phyloP scores from a whole-genome alignment of 64 coral and sea anemone species.

The Anthopleura sola region DNA sequence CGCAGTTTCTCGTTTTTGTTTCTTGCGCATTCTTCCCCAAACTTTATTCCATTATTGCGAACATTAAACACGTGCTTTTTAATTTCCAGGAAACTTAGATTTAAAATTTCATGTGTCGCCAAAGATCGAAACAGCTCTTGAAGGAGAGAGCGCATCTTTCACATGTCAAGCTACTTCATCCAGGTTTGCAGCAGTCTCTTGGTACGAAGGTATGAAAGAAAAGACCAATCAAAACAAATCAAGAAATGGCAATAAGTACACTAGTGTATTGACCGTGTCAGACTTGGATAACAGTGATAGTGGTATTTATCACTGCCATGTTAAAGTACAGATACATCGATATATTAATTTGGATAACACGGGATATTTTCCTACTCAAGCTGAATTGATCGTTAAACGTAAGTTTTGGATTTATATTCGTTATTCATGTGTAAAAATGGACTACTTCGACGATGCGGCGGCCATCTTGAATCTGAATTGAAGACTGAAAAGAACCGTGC shows the following conservation, averaged over 20 bases:
- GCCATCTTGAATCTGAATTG: too few relatives aligned
- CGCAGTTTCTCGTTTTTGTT: too few relatives aligned
- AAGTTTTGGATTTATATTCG: not conserved
- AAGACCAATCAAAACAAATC: not conserved
- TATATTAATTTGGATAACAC: not conserved
- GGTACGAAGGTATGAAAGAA: not conserved
- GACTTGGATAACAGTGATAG: not conserved
- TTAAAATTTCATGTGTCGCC: not conserved
- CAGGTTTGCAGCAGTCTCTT: not conserved
- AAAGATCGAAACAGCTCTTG: not conserved
- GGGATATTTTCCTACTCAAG: not conserved
- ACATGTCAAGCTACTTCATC: not conserved
- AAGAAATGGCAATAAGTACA: not conserved
- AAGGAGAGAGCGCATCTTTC: not conserved
- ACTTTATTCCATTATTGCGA: too few relatives aligned
- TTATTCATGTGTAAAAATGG: too few relatives aligned
- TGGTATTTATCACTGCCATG: slow-evolving; percentile 13
- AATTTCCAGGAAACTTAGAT: not conserved
- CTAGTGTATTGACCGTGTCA: not conserved
- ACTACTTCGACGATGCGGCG: too few relatives aligned
- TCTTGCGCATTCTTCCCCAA: too few relatives aligned
- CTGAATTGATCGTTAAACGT: not conserved
- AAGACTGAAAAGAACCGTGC: too few relatives aligned
- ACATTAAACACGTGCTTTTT: too few relatives aligned
- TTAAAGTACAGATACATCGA: not conserved